Evolutionary conservation across 2,797 vertebrate species (phyloP).

Genomic region (Propithecus perrieri): DNA sequence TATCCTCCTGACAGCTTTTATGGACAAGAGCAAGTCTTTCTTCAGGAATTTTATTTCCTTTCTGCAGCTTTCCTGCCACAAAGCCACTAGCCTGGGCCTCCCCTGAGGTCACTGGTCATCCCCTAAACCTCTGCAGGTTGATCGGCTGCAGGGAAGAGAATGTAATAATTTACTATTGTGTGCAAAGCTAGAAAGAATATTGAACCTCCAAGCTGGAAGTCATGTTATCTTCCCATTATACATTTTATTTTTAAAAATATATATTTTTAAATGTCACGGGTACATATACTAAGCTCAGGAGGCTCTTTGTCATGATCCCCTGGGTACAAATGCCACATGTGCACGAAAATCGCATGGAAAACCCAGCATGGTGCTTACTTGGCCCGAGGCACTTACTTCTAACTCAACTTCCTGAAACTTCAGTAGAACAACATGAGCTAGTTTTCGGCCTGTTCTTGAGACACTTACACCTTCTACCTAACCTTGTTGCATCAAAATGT

Average conservation of each 20-base stretch:
- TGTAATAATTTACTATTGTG: neutral
- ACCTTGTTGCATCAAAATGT: neutral
- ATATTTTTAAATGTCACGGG: neutral
- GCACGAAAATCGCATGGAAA: neutral
- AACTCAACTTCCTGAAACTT: neutral
- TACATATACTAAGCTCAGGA: neutral
- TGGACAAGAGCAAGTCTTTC: neutral
- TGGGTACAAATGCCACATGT: neutral
- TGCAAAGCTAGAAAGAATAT: neutral
- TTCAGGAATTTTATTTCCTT: neutral
- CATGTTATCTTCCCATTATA: neutral
- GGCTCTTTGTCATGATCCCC: neutral
- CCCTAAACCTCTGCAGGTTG: neutral
- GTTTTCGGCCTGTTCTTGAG: neutral
- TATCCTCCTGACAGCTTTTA: neutral
- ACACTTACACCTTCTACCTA: neutral
- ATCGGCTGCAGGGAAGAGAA: neutral
- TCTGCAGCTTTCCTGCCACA: accelerated
- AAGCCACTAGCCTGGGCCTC: neutral
- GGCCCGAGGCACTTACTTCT: neutral
- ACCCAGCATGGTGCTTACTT: neutral
- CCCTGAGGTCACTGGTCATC: accelerated
- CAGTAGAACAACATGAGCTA: neutral
- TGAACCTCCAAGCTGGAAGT: neutral
- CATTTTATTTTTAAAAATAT: neutral